These are phyloP conservation scores for Bolinopsis microptera DNA, from an alignment of 37 sponge, comb jelly and placozoan genomes.

Conservation along the genomic window DNA sequence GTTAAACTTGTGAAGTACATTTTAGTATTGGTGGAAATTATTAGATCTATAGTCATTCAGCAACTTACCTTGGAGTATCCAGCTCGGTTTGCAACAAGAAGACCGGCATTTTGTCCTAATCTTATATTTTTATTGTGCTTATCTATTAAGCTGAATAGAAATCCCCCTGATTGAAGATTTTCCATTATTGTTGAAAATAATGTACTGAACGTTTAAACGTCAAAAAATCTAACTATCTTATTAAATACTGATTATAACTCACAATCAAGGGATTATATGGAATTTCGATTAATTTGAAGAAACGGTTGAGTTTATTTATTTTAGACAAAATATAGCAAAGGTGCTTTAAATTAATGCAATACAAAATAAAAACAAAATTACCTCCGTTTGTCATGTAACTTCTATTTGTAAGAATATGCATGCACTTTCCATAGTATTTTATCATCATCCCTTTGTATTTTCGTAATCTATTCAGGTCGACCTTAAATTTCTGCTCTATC, in stretches of 20 bases:
- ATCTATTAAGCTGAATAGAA: neutral
- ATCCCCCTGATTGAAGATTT: too few relatives aligned
- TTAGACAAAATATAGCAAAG: neutral
- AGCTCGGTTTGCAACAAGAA: neutral
- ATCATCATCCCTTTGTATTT: neutral
- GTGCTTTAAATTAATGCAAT: neutral
- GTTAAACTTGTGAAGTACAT: too few relatives aligned
- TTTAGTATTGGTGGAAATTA: too few relatives aligned
- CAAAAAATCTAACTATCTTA: neutral
- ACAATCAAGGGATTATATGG: too few relatives aligned
- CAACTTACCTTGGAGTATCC: neutral
- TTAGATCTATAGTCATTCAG: too few relatives aligned
- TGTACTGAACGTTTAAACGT: neutral
- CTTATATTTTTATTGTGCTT: neutral
- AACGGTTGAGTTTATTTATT: neutral
- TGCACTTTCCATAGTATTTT: neutral
- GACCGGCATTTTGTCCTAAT: neutral
- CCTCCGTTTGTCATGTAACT: neutral
- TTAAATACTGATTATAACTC: neutral
- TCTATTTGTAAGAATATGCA: neutral
- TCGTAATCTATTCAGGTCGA: neutral
- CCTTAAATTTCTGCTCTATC: neutral
- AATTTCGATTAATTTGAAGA: too few relatives aligned
- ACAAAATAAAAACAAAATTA: too few relatives aligned
- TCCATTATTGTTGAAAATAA: too few relatives aligned